Conservation (phyloP, 1,140 invertebrate genomes). For the Leguminivora glycinivorella region DNA sequence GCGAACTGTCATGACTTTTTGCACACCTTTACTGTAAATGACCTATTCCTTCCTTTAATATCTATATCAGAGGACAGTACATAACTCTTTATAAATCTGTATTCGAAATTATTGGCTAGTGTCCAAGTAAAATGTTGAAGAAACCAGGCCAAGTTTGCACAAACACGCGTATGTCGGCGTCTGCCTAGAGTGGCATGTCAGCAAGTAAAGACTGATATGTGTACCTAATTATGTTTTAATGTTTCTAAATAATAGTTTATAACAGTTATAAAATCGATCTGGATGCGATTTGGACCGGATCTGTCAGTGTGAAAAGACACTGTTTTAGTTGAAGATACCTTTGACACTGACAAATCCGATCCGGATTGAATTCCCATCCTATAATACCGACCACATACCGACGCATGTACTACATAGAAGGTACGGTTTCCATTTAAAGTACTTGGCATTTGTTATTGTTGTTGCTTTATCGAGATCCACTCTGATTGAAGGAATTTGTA, state of each 20-base stretch:
- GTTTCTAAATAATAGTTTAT: too few relatives aligned
- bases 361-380: too few relatives aligned
- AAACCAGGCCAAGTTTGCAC: conserved; percentile 10
- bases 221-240: too few relatives aligned
- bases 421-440: background rate
- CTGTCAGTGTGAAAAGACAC: too few relatives aligned
- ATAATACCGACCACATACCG: too few relatives aligned
- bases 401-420: too few relatives aligned
- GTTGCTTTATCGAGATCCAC: background rate
- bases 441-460: background rate
- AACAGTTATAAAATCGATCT: too few relatives aligned
- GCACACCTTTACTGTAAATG: conserved; percentile 18
- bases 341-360: too few relatives aligned
- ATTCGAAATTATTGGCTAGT: conserved; percentile 1
- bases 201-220: too few relatives aligned
- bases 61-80: background rate
- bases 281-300: too few relatives aligned
- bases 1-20: conserved; percentile 22
- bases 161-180: background rate
- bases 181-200: background rate
- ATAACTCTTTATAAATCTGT: background rate
- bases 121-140: background rate
- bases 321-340: too few relatives aligned
- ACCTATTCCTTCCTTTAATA: background rate
- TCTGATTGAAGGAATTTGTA: background rate